A percentile compares a stretch with the other conserved stretches of the same genome.
Conservation (phyloP, 2,113 vertebrate species). For the Eulemur rufifrons region DNA sequence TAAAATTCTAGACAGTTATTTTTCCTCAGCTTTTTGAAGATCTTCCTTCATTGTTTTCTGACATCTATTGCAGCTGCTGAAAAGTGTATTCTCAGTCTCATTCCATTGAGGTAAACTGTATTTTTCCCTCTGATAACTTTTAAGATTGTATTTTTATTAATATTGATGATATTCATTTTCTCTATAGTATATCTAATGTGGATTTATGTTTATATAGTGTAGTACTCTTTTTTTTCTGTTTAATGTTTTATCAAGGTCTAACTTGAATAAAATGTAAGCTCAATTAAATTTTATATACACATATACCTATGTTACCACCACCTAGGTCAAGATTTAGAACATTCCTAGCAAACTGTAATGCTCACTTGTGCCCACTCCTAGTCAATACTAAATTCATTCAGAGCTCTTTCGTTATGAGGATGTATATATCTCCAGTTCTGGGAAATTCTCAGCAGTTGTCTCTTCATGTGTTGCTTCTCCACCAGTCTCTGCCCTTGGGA, state of each 20-base stretch:
- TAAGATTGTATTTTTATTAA: conserved; percentile 23
- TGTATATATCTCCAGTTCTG: not conserved
- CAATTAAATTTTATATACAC: not conserved
- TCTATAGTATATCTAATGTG: not conserved
- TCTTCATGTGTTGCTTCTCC: not conserved
- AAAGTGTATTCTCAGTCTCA: conserved; percentile 38
- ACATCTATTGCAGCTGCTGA: conserved; percentile 38
- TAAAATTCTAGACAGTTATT: conserved; percentile 42
- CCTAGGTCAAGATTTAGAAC: not conserved
- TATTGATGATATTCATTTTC: not conserved
- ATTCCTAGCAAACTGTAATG: not conserved
- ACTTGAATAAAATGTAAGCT: not conserved
- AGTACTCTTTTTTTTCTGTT: not conserved
- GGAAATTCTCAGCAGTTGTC: not conserved
- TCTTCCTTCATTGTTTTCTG: conserved; percentile 1
- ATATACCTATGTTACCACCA: not conserved
- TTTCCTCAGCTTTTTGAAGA: conserved; percentile 28
- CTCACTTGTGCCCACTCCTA: not conserved
- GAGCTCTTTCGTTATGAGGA: not conserved
- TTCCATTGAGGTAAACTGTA: conserved; percentile 25
- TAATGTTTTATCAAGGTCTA: not conserved
- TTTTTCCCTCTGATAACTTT: conserved; percentile 10
- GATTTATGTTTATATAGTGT: not conserved
- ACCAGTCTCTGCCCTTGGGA: not conserved
- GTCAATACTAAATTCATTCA: not conserved